Evolutionary conservation across 2,113 vertebrate species (phyloP), one percentile per base, ranked within the genome.

Genomic region (Rhinopomastus cyanomelas): DNA sequence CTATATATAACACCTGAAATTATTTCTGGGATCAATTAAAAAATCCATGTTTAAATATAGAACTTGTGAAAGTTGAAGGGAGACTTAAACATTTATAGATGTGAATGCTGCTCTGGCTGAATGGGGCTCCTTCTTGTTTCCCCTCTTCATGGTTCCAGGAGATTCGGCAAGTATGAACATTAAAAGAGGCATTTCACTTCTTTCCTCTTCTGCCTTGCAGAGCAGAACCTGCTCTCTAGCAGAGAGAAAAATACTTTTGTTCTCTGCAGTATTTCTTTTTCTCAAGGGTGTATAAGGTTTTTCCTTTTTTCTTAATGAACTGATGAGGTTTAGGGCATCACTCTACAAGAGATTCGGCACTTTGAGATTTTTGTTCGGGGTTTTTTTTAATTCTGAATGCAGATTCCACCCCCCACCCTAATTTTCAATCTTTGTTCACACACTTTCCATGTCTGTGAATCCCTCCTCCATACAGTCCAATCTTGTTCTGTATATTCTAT

Each of bases 1-100:
- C 37, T 71, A 39, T 23, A 53, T 71, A 67, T 81, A 88, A 74
- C n/a, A 56, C 11, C 39, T 39, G 42, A 89, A 91, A 60, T 89
- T 61, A 81, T 91, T 89, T 75, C 69, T 88, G 57, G 12, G 46
- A 55, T 75, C 69, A 95, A 86, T 91, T 89, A 75, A 91, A n/a
- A 93, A 88, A 89, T 65, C 14, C 49, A 55, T 61, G 25, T 60
- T 86, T 74, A 88, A 92, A 93, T 92, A 89, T 1, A 88, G 73
- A 90, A 72, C n/a, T 46, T 61, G 16, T 87, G 36, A 36, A 85
- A 74, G 39, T 10, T 72, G 53, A 83, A 67, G 46, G 9, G 67
- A 52, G 67, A 42, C 4, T 65, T 89, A 91, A 93, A 81, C 53
- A 78, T 89, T 83, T 81, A 88, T 74, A 89, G 65, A 71, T 88